Base-by-base conservation (phyloP, 2,888 invertebrate species). In the Cephus pygmeus region DNA sequence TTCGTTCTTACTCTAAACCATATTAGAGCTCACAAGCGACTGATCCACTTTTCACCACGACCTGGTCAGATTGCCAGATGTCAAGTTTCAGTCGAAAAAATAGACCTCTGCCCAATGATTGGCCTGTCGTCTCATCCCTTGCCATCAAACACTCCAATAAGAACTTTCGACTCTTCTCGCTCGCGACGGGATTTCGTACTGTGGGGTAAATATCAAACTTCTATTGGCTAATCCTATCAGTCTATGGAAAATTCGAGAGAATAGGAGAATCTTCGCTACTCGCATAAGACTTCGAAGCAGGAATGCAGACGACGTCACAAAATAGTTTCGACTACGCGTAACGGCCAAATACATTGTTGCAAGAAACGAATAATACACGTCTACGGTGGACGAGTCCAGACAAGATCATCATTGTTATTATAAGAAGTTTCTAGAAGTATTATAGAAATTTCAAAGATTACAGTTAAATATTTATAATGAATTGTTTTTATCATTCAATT, bases 311-410 rank as follows among this genome's bases (percentile, higher is more conserved):
- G 9, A 56, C 56, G 56, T 56, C 23, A 56, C 23, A 9, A 2
- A 56, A 23, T 1, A 23, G 56, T 2, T 23, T 56, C 6, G 23
- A 23, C 56, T 23, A 56, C 36, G 69, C 75, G 75, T 40, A 75
- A 75, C 77, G 77, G 75, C 71, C n/a, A 34, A 71, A 40, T 75
- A 77, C 77, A 77, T 69, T 77, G 77, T 77, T 75, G 71, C 40
- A 69, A 56, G 56, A 56, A 56, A 56, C 56, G 56, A 40, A 40
- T 1, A 40, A 40, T 11, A 3, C 15, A 4, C 15, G 40, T 56
- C 40, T 15, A 56, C 23, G 6, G 2, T 56, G 23, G 1, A 1
- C 23, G 2, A 23, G 9, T 23, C 6, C 4, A 6, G 56, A 56
- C 56, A 2, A 56, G 2, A 56, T 23, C 9, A 9, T 2, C 6